Percentiles rank a stretch among this genome's conserved stretches.
phyloP scores from a whole-genome alignment of 2,797 vertebrate species.

The Fringilla coelebs region DNA sequence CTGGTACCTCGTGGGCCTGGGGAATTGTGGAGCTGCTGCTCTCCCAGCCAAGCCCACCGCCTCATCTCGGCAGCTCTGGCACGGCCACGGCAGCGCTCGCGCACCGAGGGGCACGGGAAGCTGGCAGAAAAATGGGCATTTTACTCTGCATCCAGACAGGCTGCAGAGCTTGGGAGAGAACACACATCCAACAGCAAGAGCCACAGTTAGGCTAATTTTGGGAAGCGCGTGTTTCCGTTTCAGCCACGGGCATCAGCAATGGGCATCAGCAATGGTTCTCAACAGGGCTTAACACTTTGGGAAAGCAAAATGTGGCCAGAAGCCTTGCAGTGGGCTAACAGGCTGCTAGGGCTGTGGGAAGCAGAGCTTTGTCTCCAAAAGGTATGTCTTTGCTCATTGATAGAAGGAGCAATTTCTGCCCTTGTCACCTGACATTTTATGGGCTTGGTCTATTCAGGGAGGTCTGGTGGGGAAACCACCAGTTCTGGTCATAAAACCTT shows the following conservation, averaged over 20 bases:
- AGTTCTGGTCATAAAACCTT: neutral
- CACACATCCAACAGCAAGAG: neutral
- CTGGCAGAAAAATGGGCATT: neutral
- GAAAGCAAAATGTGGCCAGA: neutral
- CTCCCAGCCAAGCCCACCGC: neutral
- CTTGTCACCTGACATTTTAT: neutral
- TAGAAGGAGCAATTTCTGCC: neutral
- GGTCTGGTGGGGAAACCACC: neutral
- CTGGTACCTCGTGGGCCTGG: neutral
- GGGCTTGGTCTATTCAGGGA: neutral
- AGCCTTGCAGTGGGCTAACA: neutral
- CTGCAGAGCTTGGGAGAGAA: neutral
- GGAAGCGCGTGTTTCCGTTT: neutral
- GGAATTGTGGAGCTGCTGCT: neutral
- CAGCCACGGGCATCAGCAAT: fast-evolving
- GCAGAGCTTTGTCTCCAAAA: neutral
- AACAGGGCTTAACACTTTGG: neutral
- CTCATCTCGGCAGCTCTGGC: neutral
- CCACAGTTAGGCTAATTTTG: neutral
- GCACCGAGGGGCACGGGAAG: neutral
- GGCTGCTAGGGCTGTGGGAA: neutral
- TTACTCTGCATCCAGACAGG: neutral
- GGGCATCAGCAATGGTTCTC: neutral
- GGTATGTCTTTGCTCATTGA: fast-evolving
- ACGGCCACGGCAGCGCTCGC: fast-evolving